phyloP scores from a whole-genome alignment of 1,140 invertebrate species.

The Zaprionus lachaisei region DNA sequence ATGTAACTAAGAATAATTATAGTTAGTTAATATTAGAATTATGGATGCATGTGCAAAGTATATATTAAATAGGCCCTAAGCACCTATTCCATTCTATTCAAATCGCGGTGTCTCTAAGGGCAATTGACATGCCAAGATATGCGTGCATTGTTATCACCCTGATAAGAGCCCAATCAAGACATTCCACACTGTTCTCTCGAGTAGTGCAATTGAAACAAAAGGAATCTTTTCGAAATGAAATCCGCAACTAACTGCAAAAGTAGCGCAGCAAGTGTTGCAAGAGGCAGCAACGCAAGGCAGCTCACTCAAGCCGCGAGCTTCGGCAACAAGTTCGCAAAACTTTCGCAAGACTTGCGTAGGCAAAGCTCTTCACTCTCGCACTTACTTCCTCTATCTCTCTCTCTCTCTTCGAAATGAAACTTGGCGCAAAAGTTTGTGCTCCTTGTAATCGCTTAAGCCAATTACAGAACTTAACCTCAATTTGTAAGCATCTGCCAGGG shows the following conservation, averaged over 20 bases:
- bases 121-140: background rate
- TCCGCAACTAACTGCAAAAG: slow-evolving; percentile 1
- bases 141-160: slow-evolving; percentile 1
- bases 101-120: background rate
- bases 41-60: no score
- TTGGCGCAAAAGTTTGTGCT: slow-evolving; percentile 57
- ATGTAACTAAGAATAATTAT: no score
- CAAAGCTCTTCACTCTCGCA: slow-evolving; percentile 17
- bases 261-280: background rate
- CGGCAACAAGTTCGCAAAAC: slow-evolving; percentile 4
- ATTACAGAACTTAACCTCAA: slow-evolving; percentile 78
- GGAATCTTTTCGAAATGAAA: slow-evolving; percentile 6
- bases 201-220: slow-evolving; percentile 20
- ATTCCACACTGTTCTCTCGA: background rate
- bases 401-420: slow-evolving; percentile 10
- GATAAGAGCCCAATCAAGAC: background rate
- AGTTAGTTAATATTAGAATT: no score
- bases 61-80: no score
- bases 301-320: background rate
- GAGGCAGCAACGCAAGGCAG: background rate
- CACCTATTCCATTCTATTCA: background rate
- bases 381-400: slow-evolving; percentile 4
- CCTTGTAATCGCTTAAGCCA: slow-evolving; percentile 77
- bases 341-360: slow-evolving; percentile 10
- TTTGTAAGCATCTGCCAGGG: slow-evolving; percentile 41